Percentiles rank a stretch among this genome's conserved stretches.
These are phyloP conservation scores for Herminia tarsipennalis DNA, from an alignment of 2,888 invertebrate genomes.

Conservation along the genomic window DNA sequence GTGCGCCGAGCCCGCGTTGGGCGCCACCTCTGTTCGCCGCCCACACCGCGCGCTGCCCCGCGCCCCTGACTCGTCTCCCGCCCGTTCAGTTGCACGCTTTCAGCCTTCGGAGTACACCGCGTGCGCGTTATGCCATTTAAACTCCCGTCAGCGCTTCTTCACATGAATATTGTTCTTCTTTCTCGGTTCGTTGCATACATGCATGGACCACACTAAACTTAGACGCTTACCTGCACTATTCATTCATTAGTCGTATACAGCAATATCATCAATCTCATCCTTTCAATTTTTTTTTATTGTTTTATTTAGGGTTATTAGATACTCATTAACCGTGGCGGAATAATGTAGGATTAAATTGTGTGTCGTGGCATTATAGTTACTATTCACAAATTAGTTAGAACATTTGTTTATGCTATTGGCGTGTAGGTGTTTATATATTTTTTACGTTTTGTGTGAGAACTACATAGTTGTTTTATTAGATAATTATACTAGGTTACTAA, in stretches of 20 bases:
- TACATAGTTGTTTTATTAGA: too few relatives aligned
- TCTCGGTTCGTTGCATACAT: slow-evolving; percentile 82
- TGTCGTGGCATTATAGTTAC: slow-evolving; percentile 26
- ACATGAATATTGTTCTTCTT: slow-evolving; percentile 75
- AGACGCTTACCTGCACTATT: slow-evolving; percentile 80
- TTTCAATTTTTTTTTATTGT: slow-evolving; percentile 28
- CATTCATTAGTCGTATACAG: slow-evolving; percentile 56
- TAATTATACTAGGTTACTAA: too few relatives aligned
- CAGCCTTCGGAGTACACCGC: slow-evolving; percentile 68
- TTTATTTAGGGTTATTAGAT: slow-evolving; percentile 33
- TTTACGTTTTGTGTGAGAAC: neutral
- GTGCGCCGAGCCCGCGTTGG: slow-evolving; percentile 63
- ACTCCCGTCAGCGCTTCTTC: slow-evolving; percentile 73
- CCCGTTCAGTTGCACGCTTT: slow-evolving; percentile 73
- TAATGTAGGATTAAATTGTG: slow-evolving; percentile 38
- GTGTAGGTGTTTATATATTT: slow-evolving; percentile 20
- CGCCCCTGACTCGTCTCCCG: slow-evolving; percentile 37
- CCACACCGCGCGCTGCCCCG: slow-evolving; percentile 51
- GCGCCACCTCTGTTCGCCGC: slow-evolving; percentile 61
- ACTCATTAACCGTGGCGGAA: slow-evolving; percentile 25
- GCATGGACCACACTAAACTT: slow-evolving; percentile 83
- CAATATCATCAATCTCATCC: slow-evolving; percentile 29
- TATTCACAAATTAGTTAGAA: slow-evolving; percentile 12
- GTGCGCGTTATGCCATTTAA: slow-evolving; percentile 78
- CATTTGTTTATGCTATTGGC: slow-evolving; percentile 17